phyloP scores from a whole-genome alignment of 2,113 vertebrate genomes.

The Shinisaurus crocodilurus region DNA sequence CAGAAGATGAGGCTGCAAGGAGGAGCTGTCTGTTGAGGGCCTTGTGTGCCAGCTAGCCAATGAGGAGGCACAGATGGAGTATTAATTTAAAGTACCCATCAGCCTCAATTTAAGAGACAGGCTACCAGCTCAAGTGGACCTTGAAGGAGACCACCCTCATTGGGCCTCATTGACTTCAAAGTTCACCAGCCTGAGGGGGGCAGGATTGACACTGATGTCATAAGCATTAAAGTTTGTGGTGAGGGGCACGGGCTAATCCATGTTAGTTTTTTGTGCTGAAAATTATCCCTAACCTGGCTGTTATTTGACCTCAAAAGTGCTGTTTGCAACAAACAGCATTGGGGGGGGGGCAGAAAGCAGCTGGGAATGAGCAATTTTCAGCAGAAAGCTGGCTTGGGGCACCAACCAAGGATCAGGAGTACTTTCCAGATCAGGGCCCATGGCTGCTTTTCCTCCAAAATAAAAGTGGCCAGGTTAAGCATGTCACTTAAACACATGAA shows the following conservation, averaged over 20 bases:
- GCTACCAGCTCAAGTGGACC: neutral
- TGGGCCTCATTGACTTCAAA: too few relatives aligned
- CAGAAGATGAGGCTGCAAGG: neutral
- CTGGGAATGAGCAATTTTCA: too few relatives aligned
- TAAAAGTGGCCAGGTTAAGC: neutral
- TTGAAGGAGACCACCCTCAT: neutral
- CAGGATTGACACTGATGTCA: neutral
- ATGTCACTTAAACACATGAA: neutral
- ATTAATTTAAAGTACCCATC: neutral
- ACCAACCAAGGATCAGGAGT: too few relatives aligned
- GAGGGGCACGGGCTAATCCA: neutral
- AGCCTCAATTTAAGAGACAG: neutral
- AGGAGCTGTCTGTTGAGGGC: neutral
- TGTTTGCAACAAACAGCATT: neutral
- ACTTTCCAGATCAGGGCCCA: neutral
- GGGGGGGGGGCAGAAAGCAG: too few relatives aligned
- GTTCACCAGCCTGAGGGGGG: neutral
- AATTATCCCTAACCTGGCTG: neutral
- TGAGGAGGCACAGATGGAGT: neutral
- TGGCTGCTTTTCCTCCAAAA: neutral
- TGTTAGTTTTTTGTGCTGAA: neutral
- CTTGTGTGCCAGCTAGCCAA: neutral
- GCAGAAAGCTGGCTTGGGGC: too few relatives aligned
- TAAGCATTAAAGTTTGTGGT: neutral
- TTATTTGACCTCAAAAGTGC: neutral